Percentiles rank a stretch among this genome's conserved stretches.
phyloP scores from a whole-genome alignment of 2,113 vertebrate genomes.

The Fukomys damarensis region DNA sequence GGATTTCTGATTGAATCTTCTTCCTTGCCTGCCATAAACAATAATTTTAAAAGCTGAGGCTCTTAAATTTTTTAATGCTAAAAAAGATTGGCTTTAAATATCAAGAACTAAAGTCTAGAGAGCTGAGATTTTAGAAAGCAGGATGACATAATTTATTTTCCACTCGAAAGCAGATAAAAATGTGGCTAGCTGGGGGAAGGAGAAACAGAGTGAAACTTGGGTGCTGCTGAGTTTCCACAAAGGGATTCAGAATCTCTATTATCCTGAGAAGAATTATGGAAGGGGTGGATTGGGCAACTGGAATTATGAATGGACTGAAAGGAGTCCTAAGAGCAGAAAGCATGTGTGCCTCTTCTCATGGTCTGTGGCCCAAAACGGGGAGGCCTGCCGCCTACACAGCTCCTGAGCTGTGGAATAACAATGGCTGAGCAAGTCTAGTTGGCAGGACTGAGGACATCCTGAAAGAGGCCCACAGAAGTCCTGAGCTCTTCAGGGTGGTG shows the following conservation, averaged over 20 bases:
- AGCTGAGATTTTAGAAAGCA: constrained; percentile 68
- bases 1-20: constrained; percentile 39
- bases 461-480: background rate
- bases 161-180: constrained; percentile 61
- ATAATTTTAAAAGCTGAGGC: constrained; percentile 47
- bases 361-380: background rate
- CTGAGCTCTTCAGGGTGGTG: background rate
- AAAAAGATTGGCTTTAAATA: constrained; percentile 71
- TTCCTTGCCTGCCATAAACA: constrained; percentile 37
- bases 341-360: background rate
- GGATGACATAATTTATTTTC: constrained; percentile 67
- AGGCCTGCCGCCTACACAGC: background rate
- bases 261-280: background rate
- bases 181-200: constrained; percentile 39
- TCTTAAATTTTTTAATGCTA: constrained; percentile 15
- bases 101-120: constrained; percentile 55
- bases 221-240: background rate
- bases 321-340: background rate
- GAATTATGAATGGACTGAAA: background rate
- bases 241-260: background rate
- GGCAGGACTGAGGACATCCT: background rate
- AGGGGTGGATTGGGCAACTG: background rate
- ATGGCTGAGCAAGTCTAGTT: background rate
- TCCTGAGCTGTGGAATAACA: background rate
- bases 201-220: background rate